Evolutionary conservation across 2,797 vertebrate species (phyloP).

Genomic region (Pyrocephalus nanus): DNA sequence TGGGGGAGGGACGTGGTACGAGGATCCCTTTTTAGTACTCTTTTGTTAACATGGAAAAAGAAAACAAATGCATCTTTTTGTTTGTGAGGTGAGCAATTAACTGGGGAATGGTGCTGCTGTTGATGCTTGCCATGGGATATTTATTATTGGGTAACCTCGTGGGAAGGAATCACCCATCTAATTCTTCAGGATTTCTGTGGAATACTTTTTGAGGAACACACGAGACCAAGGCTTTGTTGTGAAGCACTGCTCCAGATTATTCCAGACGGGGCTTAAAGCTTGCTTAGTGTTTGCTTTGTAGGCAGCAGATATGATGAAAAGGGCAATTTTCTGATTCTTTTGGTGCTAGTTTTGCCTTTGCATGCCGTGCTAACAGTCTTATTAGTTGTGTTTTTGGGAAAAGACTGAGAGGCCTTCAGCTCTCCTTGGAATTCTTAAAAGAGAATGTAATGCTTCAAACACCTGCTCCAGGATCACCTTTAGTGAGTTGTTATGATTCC

Average conservation of each 20-base stretch:
- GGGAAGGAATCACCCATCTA: neutral
- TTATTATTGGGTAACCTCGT: neutral
- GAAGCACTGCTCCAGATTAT: neutral
- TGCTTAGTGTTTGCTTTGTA: neutral
- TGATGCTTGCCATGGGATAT: neutral
- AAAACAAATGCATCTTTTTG: neutral
- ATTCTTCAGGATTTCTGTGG: neutral
- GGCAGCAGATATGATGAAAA: neutral
- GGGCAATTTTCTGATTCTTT: neutral
- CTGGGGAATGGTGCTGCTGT: neutral
- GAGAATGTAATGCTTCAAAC: neutral
- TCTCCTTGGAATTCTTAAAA: neutral
- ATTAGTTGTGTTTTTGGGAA: neutral
- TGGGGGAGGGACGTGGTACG: neutral
- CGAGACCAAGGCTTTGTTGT: neutral
- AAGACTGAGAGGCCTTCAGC: neutral
- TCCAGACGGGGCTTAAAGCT: neutral
- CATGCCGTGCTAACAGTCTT: neutral
- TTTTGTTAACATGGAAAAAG: neutral
- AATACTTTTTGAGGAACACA: neutral
- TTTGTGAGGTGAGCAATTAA: neutral
- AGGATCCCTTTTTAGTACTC: neutral
- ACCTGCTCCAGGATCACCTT: neutral
- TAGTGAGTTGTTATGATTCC: neutral
- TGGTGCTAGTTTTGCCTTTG: neutral